These are phyloP conservation scores for Sacculina carcini DNA, from an alignment of 2,888 invertebrate genomes.

Conservation along the genomic window DNA sequence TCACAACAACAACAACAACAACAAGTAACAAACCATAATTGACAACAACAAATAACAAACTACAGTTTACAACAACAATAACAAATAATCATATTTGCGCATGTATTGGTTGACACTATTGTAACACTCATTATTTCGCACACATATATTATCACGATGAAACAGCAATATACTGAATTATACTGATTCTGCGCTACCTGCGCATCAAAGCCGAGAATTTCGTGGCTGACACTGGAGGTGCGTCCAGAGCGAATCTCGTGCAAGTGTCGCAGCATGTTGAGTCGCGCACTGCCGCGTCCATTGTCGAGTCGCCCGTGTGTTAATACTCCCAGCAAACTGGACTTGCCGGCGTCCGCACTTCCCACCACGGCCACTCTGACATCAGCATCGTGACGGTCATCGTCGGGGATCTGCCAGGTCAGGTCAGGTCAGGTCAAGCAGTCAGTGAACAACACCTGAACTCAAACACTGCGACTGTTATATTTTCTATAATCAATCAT, in stretches of 20 bases:
- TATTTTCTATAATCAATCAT: too few relatives aligned
- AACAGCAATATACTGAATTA: too few relatives aligned
- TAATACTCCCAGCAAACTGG: conserved; percentile 80
- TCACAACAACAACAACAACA: too few relatives aligned
- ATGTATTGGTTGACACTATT: too few relatives aligned
- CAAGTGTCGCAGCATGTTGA: conserved; percentile 73
- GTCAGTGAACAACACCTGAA: background rate
- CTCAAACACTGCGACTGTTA: background rate
- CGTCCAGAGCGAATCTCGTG: conserved; percentile 86
- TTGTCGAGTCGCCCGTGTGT: conserved; percentile 37
- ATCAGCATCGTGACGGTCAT: conserved; percentile 67
- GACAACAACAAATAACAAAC: too few relatives aligned
- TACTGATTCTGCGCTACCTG: conserved; percentile 27
- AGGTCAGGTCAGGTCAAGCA: too few relatives aligned
- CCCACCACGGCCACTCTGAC: conserved; percentile 92
- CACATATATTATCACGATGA: too few relatives aligned
- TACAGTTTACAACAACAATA: too few relatives aligned
- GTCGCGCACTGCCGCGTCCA: conserved; percentile 72
- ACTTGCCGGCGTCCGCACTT: conserved; percentile 98
- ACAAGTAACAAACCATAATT: too few relatives aligned
- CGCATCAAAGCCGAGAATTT: conserved; percentile 81
- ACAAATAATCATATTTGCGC: too few relatives aligned
- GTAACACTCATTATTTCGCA: too few relatives aligned
- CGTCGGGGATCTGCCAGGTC: conserved; percentile 34
- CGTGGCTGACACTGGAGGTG: conserved; percentile 83